Evolutionary conservation across 2,113 vertebrate genomes (phyloP).

Genomic region (Hippocampus guttulatus): DNA sequence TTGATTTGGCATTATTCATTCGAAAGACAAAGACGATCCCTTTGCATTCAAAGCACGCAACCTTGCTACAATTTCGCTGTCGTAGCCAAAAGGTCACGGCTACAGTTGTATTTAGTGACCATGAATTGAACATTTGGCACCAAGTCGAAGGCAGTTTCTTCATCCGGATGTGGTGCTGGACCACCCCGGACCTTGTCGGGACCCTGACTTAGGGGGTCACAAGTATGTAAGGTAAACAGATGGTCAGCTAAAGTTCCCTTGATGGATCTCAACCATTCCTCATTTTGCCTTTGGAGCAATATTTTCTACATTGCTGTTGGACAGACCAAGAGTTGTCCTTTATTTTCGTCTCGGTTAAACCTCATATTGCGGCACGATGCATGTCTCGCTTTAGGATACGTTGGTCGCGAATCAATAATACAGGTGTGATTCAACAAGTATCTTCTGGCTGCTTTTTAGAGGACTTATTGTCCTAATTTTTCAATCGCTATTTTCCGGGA

Average conservation of each 20-base stretch:
- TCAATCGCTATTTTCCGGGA: not conserved
- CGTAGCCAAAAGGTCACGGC: not conserved
- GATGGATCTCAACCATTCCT: not conserved
- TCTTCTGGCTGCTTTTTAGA: not conserved
- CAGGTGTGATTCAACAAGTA: not conserved
- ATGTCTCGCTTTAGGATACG: not conserved
- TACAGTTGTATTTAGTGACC: not conserved
- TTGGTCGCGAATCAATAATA: conserved; percentile 7
- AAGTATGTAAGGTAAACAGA: conserved; percentile 1
- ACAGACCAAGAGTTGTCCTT: not conserved
- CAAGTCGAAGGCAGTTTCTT: conserved; percentile 28
- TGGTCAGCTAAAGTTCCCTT: not conserved
- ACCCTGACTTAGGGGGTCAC: not conserved
- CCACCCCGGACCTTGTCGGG: conserved; percentile 16
- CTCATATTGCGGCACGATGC: conserved; percentile 1
- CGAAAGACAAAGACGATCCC: not conserved
- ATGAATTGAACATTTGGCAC: not conserved
- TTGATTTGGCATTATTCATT: not conserved
- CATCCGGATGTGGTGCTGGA: conserved; percentile 42
- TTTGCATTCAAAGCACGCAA: not conserved
- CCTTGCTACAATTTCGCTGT: not conserved
- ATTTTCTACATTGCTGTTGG: not conserved
- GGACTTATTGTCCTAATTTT: conserved; percentile 3
- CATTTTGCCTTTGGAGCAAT: not conserved
- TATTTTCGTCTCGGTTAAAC: not conserved